Conservation (phyloP, 1,140 invertebrate genomes). For the Cheumatopsyche charites region DNA sequence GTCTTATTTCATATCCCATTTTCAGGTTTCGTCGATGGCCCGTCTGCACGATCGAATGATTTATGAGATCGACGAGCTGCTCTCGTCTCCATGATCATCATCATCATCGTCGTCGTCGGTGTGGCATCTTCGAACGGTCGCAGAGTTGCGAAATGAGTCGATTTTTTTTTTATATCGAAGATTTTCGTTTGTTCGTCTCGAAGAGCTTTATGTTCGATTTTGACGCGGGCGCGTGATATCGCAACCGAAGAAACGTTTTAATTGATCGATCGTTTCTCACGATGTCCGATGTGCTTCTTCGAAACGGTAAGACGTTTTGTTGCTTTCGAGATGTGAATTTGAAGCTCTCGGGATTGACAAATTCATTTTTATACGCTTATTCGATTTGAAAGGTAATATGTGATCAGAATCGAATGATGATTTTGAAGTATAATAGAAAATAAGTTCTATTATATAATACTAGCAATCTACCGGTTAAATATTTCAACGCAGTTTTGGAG, state of each 20-base stretch:
- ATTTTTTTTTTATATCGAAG: constrained; percentile 1
- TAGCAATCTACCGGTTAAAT: no score
- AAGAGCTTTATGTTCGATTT: no score
- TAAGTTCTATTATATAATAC: no score
- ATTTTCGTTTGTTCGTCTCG: background rate
- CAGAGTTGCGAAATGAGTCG: constrained; percentile 26
- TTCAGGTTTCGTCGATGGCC: constrained; percentile 33
- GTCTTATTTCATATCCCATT: constrained; percentile 42
- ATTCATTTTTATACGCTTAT: no score
- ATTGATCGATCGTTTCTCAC: constrained; percentile 26
- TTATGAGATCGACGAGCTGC: constrained; percentile 36
- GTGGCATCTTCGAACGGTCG: constrained; percentile 10
- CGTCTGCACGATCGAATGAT: constrained; percentile 43
- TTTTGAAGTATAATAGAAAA: no score
- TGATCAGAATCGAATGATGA: no score
- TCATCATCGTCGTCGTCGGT: constrained; percentile 5
- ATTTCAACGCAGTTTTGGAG: no score
- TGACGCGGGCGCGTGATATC: background rate
- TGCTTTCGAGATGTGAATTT: no score
- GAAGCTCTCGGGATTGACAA: no score
- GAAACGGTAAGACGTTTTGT: background rate
- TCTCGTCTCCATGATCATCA: constrained; percentile 1
- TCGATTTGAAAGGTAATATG: no score
- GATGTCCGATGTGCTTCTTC: constrained; percentile 2
- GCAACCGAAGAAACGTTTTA: constrained; percentile 7